Conservation (phyloP, 1,140 invertebrate genomes). For the Pseudomyrmex flavicornis region DNA sequence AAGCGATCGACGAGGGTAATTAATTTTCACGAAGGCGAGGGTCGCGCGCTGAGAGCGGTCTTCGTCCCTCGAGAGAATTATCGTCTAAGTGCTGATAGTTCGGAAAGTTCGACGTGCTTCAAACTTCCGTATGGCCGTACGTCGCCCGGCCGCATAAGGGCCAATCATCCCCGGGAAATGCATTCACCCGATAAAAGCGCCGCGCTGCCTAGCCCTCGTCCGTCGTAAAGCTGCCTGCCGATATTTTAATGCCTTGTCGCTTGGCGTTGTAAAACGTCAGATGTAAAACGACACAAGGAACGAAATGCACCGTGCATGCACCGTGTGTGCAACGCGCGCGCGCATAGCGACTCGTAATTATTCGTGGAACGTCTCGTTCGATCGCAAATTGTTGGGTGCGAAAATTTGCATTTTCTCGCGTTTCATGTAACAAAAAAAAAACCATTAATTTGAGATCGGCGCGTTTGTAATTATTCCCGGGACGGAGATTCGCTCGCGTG, state of each 20-base stretch:
- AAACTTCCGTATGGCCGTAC: conserved; percentile 53
- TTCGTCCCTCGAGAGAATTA: conserved; percentile 63
- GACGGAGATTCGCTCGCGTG: too few relatives aligned
- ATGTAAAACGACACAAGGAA: not conserved
- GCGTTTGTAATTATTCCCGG: too few relatives aligned
- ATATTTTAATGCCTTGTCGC: conserved; percentile 50
- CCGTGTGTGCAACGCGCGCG: not conserved
- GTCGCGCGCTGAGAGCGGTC: conserved; percentile 43
- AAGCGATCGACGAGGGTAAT: conserved; percentile 62
- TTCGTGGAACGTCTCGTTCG: not conserved
- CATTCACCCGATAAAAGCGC: conserved; percentile 51
- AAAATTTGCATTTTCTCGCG: not conserved
- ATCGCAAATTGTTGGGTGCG: not conserved
- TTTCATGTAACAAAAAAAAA: not conserved
- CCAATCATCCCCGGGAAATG: conserved; percentile 56
- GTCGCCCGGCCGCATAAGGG: conserved; percentile 51
- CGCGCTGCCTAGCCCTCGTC: not conserved
- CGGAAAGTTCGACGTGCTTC: conserved; percentile 63
- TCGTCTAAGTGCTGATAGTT: conserved; percentile 62
- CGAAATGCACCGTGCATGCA: not conserved
- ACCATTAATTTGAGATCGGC: too few relatives aligned
- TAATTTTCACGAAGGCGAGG: conserved; percentile 59
- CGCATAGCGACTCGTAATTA: not conserved
- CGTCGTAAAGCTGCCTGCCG: conserved; percentile 29
- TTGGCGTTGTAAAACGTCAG: conserved; percentile 10